A percentile compares a stretch with the other conserved stretches of the same genome.
phyloP scores from a whole-genome alignment of 2,113 vertebrate genomes.

The Glaucidium brasilianum region DNA sequence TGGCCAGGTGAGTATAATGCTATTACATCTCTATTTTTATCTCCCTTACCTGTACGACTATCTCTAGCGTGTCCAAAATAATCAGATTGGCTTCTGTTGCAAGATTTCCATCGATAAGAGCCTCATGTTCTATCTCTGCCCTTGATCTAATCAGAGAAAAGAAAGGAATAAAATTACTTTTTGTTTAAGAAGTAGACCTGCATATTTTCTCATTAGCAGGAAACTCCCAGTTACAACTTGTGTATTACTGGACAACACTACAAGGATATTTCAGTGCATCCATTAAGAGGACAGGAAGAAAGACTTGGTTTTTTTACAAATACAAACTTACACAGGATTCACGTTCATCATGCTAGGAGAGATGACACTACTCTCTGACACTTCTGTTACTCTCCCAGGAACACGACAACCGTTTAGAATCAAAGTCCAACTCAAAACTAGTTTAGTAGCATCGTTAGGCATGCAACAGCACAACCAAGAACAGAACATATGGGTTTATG shows the following conservation, averaged over 20 bases:
- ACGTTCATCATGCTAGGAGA: conserved; percentile 7
- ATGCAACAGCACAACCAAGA: conserved; percentile 21
- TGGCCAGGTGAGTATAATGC: background rate
- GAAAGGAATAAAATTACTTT: conserved; percentile 26
- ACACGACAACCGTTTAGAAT: background rate
- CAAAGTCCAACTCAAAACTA: background rate
- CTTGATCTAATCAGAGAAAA: conserved; percentile 82
- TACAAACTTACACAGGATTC: background rate
- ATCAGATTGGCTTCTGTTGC: conserved; percentile 97
- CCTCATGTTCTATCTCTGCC: conserved; percentile 97
- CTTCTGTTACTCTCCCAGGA: background rate
- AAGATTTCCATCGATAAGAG: conserved; percentile 95
- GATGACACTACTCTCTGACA: background rate
- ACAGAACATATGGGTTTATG: background rate
- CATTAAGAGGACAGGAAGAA: background rate
- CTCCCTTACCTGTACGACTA: conserved; percentile 90
- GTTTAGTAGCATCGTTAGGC: conserved; percentile 6
- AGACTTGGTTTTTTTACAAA: background rate
- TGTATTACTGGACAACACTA: background rate
- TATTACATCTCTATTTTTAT: background rate
- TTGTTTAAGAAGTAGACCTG: background rate
- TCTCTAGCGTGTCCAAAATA: conserved; percentile 94
- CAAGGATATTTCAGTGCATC: background rate
- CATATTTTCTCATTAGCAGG: background rate
- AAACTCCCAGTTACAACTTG: background rate